phyloP scores from a whole-genome alignment of 2,888 invertebrate species.

The Bellardia pandia region DNA sequence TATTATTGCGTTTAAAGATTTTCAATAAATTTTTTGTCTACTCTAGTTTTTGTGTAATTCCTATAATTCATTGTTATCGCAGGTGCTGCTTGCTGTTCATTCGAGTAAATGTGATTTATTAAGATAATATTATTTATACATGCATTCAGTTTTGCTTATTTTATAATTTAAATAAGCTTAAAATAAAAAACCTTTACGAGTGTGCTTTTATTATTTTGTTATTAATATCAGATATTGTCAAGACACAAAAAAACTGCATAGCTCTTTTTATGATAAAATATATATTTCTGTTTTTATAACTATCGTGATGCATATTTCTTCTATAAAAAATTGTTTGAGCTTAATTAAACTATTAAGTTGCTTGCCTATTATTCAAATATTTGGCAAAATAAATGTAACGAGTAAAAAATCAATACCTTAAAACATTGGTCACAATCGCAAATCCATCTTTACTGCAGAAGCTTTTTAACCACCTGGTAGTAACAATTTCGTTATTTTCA shows the following conservation, averaged over 20 bases:
- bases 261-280: background rate
- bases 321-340: too few species aligned
- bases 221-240: background rate
- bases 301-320: background rate
- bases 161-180: background rate
- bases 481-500: too few species aligned
- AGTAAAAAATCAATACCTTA: too few species aligned
- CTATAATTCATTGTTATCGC: slow-evolving; percentile 19
- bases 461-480: too few species aligned
- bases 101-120: slow-evolving; percentile 26
- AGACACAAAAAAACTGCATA: background rate
- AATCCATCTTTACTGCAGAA: too few species aligned
- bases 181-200: background rate
- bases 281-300: background rate
- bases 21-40: background rate
- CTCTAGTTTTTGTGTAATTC: background rate
- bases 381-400: too few species aligned
- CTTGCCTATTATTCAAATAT: too few species aligned
- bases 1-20: too few species aligned
- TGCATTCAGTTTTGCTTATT: background rate
- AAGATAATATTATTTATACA: background rate
- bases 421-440: too few species aligned
- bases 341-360: too few species aligned
- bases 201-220: background rate
- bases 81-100: slow-evolving; percentile 3